Evolutionary conservation across 2,888 invertebrate species (phyloP), one percentile per base, ranked within the genome.

Genomic region (Phengaris alcon): DNA sequence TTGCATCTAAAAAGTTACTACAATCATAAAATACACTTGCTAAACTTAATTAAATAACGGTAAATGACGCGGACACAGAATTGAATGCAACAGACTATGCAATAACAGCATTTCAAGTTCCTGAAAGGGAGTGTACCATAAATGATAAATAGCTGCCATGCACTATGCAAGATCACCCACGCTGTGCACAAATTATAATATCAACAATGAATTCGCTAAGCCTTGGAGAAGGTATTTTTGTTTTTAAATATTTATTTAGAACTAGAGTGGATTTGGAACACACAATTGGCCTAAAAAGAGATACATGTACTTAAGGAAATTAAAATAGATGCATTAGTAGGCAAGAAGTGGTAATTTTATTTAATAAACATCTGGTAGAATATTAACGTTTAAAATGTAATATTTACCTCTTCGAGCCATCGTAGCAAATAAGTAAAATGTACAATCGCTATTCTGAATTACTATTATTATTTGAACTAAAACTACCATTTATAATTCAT

Each of bases 61-160:
- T 48, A 48, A 44, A 59, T 59, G 12, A 64, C 64, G 15, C 15
- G 52, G 46, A 68, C 44, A 35, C 51, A 44, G 51, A 72, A 64
- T 64, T 46, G 72, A 75, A 73, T 64, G 73, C 51, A 55, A 46
- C 51, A 15, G 22, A n/a, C 59, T 59, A 48, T 46, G 73, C 64
- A 22, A 75, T 57, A 57, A 22, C 52, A 46, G 15, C 74, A 55
- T 44, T 68, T 54, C 35, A 51, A 64, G 70, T 72, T 75, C 73
- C 75, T 73, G 75, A 75, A 75, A 75, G 75, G 75, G 75, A 68
- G 75, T 75, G 75, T 70, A 70, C 44, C 69, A 68, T 44, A 52
- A 75, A 70, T 75, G 70, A 75, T 75, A 75, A 75, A 75, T 75
- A 22, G 69, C 46, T 46, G 75, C 44, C 46, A 55, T 52, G 76